Evolutionary conservation across 2,888 invertebrate genomes (phyloP).

Genomic region (Platycheirus albimanus): DNA sequence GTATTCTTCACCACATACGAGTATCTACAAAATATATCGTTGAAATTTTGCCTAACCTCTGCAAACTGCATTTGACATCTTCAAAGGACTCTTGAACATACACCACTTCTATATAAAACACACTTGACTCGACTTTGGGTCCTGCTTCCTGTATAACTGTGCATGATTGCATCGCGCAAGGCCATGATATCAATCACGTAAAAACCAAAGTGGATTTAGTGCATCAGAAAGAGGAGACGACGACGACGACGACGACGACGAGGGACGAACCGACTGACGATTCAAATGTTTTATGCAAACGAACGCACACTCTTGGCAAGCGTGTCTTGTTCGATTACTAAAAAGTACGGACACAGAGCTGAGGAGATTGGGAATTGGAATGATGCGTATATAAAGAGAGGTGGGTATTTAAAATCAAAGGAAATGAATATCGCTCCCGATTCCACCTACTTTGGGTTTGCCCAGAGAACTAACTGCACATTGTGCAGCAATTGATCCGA

Average conservation of each 20-base stretch:
- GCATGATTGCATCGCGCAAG: conserved; percentile 47
- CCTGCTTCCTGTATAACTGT: background rate
- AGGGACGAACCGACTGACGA: background rate
- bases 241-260: background rate
- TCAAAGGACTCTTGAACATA: conserved; percentile 28
- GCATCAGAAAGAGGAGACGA: conserved; percentile 22
- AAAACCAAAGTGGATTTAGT: conserved; percentile 49
- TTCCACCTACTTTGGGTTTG: conserved; percentile 36
- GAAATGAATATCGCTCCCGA: conserved; percentile 31
- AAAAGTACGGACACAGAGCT: conserved; percentile 6
- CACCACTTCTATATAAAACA: conserved; percentile 6
- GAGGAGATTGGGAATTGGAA: background rate
- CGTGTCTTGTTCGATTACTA: background rate
- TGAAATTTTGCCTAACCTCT: conserved; percentile 37
- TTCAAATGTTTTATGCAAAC: conserved; percentile 32
- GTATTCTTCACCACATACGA: no score
- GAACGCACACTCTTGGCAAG: conserved; percentile 45
- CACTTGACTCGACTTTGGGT: conserved; percentile 15
- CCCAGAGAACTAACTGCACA: conserved; percentile 40
- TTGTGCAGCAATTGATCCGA: conserved; percentile 69
- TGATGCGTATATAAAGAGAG: background rate
- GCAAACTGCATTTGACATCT: conserved; percentile 38
- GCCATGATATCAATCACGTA: conserved; percentile 53
- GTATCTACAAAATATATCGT: no score
- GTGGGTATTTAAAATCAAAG: conserved; percentile 38